Base-by-base conservation (phyloP, 1,140 invertebrate genomes). In the Adoxophyes honmai region DNA sequence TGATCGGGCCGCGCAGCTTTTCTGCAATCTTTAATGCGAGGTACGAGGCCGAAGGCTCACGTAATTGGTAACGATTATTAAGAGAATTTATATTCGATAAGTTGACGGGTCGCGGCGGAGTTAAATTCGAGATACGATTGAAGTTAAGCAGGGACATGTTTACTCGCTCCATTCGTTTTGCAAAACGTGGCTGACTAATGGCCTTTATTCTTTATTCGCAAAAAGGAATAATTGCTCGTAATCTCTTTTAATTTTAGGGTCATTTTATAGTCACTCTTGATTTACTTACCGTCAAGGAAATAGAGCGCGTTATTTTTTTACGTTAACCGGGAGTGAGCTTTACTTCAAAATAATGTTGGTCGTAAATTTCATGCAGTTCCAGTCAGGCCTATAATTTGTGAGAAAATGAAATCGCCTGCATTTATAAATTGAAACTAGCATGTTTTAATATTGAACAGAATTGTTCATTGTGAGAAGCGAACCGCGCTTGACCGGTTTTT, bases 61-160 rank as follows among this genome's bases (percentile, higher is more conserved):
- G 71, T 84, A 86, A 83, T 84, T 80, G 81, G 76, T 74, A 81
- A 80, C 73, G 75, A 86, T 83, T 83, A 84, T 83, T 78, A 75
- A 72, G 64, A 74, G 75, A 81, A 82, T 86, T 81, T 81, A 86
- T 83, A 75, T 75, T 67, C 69, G 70, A 78, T 78, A 81, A 75
- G 75, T 76, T 80, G 75, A 78, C 81, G 74, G 68, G 70, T 70
- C 72, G 60, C 73, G 66, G 61, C 60, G 54, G 62, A 77, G 68
- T 79, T 84, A 75, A 81, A 79, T 75, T 75, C 66, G 76, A 74
- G 66, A 39, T 65, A 64, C 72, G 64, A 58, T 63, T 70, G 68
- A 77, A 79, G 75, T 75, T 58, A 68, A 69, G 72, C 58, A 69
- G 66, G 65, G 74, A 76, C 71, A 73, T 73, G 66, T 80, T 79